Evolutionary conservation across 2,888 invertebrate species (phyloP).

Genomic region (Rhodophaea formosa): DNA sequence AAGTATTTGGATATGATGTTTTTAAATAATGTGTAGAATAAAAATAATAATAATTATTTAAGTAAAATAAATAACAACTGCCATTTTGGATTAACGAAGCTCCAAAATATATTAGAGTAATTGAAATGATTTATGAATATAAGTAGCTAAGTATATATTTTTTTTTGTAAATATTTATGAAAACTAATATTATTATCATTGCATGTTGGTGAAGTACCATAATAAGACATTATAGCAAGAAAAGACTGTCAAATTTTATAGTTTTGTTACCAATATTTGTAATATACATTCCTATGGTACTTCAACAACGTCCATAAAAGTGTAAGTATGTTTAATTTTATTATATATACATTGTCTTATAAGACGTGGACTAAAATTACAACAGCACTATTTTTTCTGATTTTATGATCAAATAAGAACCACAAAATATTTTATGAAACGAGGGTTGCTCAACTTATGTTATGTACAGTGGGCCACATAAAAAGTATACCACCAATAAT

Average conservation of each 20-base stretch:
- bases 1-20: background rate
- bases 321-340: conserved; percentile 12
- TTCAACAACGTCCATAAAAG: conserved; percentile 59
- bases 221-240: conserved; percentile 19
- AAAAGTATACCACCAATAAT: too few relatives aligned
- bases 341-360: background rate
- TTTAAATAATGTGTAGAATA: too few relatives aligned
- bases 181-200: conserved; percentile 21
- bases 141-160: background rate
- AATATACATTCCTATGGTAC: conserved; percentile 42
- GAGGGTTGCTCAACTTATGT: too few relatives aligned
- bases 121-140: too few relatives aligned
- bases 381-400: too few relatives aligned
- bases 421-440: too few relatives aligned
- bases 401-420: too few relatives aligned
- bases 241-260: conserved; percentile 24
- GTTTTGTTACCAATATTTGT: conserved; percentile 34
- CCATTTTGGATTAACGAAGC: background rate
- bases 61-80: background rate
- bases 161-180: conserved; percentile 14
- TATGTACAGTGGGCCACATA: too few relatives aligned
- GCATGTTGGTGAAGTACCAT: conserved; percentile 69
- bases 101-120: background rate
- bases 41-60: background rate
- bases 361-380: too few relatives aligned